Percentiles rank a stretch among this genome's conserved stretches.
These are phyloP conservation scores for Shinisaurus crocodilurus DNA, from an alignment of 2,113 vertebrate species.

Conservation along the genomic window DNA sequence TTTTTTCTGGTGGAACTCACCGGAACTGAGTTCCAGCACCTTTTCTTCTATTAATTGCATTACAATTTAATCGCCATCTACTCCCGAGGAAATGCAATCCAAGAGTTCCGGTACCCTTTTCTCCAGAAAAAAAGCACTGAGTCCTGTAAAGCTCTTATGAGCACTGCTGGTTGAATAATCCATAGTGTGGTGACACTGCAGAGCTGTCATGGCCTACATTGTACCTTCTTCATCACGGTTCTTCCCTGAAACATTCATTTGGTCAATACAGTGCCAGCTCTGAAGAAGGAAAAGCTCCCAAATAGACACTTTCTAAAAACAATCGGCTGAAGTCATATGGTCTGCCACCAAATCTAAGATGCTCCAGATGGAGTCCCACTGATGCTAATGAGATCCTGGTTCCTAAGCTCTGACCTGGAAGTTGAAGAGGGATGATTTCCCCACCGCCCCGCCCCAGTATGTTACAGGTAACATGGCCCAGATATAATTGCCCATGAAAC, in stretches of 20 bases:
- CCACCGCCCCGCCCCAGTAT: neutral
- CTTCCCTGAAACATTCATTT: neutral
- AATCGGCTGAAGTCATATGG: neutral
- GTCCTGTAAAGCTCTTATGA: neutral
- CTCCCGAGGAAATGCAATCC: too few species aligned
- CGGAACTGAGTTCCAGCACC: too few species aligned
- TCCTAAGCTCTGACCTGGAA: neutral
- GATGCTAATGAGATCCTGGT: neutral
- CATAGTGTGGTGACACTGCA: neutral
- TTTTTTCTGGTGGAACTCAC: too few species aligned
- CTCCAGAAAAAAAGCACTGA: too few species aligned
- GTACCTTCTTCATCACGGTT: neutral
- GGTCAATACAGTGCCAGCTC: too few species aligned
- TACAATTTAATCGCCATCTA: too few species aligned
- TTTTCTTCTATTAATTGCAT: too few species aligned
- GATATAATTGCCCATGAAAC: neutral
- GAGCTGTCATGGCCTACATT: neutral
- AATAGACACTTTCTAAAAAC: neutral
- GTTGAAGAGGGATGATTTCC: neutral
- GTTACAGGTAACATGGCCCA: too few species aligned
- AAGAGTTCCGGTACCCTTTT: too few species aligned
- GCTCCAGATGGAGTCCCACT: neutral
- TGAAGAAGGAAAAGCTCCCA: neutral
- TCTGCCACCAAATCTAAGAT: neutral
- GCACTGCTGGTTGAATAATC: neutral